phyloP scores from a whole-genome alignment of 64 coral and sea anemone species.

The Montipora sp. region DNA sequence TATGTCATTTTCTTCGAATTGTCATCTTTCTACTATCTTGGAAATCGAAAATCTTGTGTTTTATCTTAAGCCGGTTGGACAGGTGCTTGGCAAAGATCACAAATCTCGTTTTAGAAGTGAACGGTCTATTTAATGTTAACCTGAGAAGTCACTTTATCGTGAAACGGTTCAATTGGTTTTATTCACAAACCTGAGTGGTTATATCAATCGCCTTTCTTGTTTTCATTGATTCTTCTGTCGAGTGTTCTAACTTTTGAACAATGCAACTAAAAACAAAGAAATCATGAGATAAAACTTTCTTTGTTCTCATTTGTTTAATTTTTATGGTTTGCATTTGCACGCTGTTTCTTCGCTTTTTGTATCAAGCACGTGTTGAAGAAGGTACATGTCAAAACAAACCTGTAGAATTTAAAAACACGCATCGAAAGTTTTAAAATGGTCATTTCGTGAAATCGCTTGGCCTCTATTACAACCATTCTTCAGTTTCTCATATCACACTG shows the following conservation, averaged over 20 bases:
- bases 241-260: constrained; percentile 11
- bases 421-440: background rate
- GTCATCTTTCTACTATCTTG: background rate
- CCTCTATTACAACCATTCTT: background rate
- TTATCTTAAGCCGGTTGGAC: background rate
- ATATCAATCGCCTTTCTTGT: constrained; percentile 37
- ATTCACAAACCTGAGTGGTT: background rate
- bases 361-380: constrained; percentile 9
- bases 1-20: background rate
- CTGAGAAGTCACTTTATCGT: background rate
- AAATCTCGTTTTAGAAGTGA: background rate
- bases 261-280: constrained; percentile 32
- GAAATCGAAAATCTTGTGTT: background rate
- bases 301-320: constrained; percentile 32
- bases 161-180: background rate
- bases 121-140: background rate
- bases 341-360: background rate
- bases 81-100: background rate
- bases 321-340: background rate
- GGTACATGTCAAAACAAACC: constrained; percentile 39
- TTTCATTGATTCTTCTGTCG: constrained; percentile 24
- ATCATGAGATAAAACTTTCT: constrained; percentile 3
- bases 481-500: background rate
- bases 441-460: background rate
- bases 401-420: constrained; percentile 20